A percentile compares a stretch with the other conserved stretches of the same genome.
Evolutionary conservation across 1,140 invertebrate species (phyloP).

Genomic region (Myzus persicae): DNA sequence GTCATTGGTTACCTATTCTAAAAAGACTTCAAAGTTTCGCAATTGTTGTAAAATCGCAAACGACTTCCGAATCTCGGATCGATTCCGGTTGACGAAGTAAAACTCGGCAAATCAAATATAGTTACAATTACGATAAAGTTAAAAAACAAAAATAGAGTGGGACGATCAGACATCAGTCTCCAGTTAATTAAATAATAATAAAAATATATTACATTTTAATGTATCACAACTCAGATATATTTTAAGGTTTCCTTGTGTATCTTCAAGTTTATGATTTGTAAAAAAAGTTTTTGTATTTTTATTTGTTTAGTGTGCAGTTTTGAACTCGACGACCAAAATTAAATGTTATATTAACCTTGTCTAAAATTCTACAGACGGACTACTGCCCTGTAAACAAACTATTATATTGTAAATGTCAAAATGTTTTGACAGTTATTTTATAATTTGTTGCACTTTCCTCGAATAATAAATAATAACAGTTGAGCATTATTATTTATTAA

Average conservation of each 20-base stretch:
- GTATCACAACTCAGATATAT: background rate
- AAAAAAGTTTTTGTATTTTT: background rate
- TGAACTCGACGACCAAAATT: background rate
- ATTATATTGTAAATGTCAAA: background rate
- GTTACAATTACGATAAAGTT: background rate
- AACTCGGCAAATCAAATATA: background rate
- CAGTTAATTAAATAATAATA: background rate
- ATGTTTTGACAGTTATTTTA: background rate
- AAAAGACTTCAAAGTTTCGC: background rate
- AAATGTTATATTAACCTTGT: background rate
- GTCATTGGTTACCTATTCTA: background rate
- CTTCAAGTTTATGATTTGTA: background rate
- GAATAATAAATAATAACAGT: background rate
- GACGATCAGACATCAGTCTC: background rate
- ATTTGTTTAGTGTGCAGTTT: background rate
- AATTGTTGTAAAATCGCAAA: background rate
- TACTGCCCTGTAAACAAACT: background rate
- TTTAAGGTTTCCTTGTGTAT: background rate
- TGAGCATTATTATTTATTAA: no score
- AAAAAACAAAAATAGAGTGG: background rate
- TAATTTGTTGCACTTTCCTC: background rate
- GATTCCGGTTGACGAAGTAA: background rate
- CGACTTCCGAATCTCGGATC: background rate
- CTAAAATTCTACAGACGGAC: no score
- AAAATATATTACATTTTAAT: background rate